Conservation (phyloP, 1,140 invertebrate species). For the Drosophila bipectinata region DNA sequence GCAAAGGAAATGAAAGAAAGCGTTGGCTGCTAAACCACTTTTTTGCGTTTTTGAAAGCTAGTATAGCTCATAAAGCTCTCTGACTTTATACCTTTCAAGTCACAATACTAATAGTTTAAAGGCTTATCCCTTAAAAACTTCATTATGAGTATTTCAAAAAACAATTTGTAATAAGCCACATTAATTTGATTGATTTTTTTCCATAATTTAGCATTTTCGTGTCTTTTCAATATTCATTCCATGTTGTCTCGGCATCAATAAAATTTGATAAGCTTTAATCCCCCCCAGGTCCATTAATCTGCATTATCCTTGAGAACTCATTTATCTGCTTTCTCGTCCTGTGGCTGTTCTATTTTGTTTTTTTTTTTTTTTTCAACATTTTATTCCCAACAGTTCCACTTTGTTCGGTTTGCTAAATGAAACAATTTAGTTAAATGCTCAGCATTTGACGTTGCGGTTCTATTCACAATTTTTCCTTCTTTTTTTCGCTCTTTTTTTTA, state of each 20-base stretch:
- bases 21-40: not conserved
- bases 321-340: conserved; percentile 12
- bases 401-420: conserved; percentile 40
- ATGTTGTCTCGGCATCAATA: not conserved
- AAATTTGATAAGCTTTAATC: conserved; percentile 21
- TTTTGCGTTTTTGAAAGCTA: not conserved
- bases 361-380: not conserved
- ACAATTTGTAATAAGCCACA: not conserved
- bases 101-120: too few species aligned
- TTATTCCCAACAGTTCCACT: conserved; percentile 16
- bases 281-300: conserved; percentile 39
- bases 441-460: conserved; percentile 43
- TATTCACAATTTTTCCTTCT: conserved; percentile 8
- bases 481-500: not conserved
- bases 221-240: conserved; percentile 2
- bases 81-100: not conserved
- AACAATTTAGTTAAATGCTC: conserved; percentile 56
- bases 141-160: too few species aligned
- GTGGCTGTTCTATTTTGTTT: not conserved
- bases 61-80: not conserved
- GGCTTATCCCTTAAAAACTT: too few species aligned
- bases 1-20: not conserved
- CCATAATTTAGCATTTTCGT: not conserved
- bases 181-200: conserved; percentile 3
- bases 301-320: conserved; percentile 33